A percentile compares a stretch with the other conserved stretches of the same genome.
Conservation (phyloP, 1,140 invertebrate genomes). For the Drosophila oshimai region DNA sequence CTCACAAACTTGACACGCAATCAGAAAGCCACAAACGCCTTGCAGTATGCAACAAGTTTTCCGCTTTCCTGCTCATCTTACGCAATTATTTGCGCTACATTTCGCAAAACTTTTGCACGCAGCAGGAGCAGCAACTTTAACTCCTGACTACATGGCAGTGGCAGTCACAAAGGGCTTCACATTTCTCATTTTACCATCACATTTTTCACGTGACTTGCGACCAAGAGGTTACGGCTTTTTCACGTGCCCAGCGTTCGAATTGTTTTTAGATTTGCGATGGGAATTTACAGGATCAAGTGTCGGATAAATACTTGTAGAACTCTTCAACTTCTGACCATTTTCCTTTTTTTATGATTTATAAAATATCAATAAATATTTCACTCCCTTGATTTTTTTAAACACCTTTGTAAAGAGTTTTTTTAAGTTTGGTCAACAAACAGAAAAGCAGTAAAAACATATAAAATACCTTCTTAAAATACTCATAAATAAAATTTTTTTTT, state of each 20-base stretch:
- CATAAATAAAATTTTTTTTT: too few species aligned
- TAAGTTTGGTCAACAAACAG: too few species aligned
- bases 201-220: constrained; percentile 53
- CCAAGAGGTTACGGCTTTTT: constrained; percentile 31
- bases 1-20: constrained; percentile 44
- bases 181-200: constrained; percentile 30
- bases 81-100: constrained; percentile 60
- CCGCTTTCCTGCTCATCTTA: constrained; percentile 41
- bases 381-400: too few species aligned
- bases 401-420: too few species aligned
- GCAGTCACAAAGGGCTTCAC: constrained; percentile 39
- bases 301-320: background rate
- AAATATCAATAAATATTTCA: too few species aligned
- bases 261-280: constrained; percentile 10
- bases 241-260: constrained; percentile 43
- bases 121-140: constrained; percentile 54
- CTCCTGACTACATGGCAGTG: constrained; percentile 38
- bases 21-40: constrained; percentile 24
- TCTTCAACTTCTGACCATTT: too few species aligned
- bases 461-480: too few species aligned
- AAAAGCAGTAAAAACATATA: too few species aligned
- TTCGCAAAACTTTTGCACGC: constrained; percentile 44
- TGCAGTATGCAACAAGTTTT: constrained; percentile 53
- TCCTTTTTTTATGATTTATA: too few species aligned
- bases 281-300: background rate